These are phyloP conservation scores for Salpingus planirostris DNA, from an alignment of 2,888 invertebrate genomes.

Conservation along the genomic window DNA sequence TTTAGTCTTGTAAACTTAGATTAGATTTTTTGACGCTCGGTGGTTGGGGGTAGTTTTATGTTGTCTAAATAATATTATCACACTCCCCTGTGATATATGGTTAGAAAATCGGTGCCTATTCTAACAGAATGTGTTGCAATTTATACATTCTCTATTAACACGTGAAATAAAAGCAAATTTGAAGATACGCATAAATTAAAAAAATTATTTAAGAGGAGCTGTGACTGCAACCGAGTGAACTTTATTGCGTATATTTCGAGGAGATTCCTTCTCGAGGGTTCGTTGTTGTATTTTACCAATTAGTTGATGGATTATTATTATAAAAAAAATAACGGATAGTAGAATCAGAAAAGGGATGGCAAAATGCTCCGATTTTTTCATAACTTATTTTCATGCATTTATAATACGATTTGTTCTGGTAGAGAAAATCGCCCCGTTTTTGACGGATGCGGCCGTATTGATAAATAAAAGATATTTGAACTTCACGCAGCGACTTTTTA, in stretches of 20 bases:
- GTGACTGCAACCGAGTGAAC: slow-evolving; percentile 39
- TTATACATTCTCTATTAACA: slow-evolving; percentile 29
- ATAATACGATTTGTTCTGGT: slow-evolving; percentile 33
- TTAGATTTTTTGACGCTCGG: no score
- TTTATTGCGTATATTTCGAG: no score
- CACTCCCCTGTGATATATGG: slow-evolving; percentile 32
- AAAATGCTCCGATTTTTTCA: slow-evolving; percentile 32
- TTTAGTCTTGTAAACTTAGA: no score
- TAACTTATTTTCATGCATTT: slow-evolving; percentile 34
- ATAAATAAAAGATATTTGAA: slow-evolving; percentile 24
- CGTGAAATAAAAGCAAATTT: no score
- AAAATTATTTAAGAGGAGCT: slow-evolving; percentile 29
- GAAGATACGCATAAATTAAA: no score
- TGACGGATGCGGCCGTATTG: slow-evolving; percentile 22
- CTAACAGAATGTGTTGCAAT: slow-evolving; percentile 33
- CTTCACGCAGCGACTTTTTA: slow-evolving; percentile 1
- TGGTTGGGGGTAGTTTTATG: no score
- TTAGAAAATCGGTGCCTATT: slow-evolving; percentile 37
- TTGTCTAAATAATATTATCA: no score
- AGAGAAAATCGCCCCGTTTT: slow-evolving; percentile 29
- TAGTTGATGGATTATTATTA: slow-evolving; percentile 17
- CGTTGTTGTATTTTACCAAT: no score
- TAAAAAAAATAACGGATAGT: no score
- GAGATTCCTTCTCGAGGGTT: no score
- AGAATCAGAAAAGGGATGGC: slow-evolving; percentile 32